Base-by-base conservation (phyloP, 2,888 invertebrate genomes). In the Stenolophus ochropezus region DNA sequence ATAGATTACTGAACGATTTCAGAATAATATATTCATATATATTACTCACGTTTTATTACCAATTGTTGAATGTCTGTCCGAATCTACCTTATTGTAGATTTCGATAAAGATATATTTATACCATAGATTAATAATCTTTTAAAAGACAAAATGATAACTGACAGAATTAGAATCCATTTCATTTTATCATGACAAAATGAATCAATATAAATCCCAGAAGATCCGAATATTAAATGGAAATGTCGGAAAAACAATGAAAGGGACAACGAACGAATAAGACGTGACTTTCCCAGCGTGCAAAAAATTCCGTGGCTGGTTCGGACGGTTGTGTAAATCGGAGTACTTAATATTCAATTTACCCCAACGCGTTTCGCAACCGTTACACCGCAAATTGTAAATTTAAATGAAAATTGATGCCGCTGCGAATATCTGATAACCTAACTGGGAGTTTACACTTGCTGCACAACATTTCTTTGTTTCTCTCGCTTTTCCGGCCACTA, bases 361-460 rank as follows among this genome's bases (percentile, higher is more conserved):
- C 25, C 23, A 25, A 23, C 4, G 23, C n/a, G 23, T 25, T 61
- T 23, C 25, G n/a, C 23, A 25, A 23, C 61, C 20, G 20, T 56
- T 21, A 20, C 56, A 11, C 56, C 61, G 61, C 25, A 61, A 61
- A 61, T 61, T 61, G 25, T 25, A 61, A 61, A 61, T 61, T 61
- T 61, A 61, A 61, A 61, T 61, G 61, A 61, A 25, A 61, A 61
- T 61, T 23, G n/a, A 61, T 61, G 61, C 61, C 14, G 25, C 61
- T 21, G 25, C 23, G 25, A 61, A 61, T 23, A 61, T 61, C 14
- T 25, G 14, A 61, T 27, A 61, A 25, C n/a, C 23, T 27, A 61
- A 25, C n/a, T n/a, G 61, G n/a, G 23, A 25, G 61, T 61, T 61
- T 61, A 61, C 14, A 61, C 25, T 61, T 61, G 1, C 14, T 1